Conservation (phyloP, 1,140 invertebrate species). For the Brachionus sp. region DNA sequence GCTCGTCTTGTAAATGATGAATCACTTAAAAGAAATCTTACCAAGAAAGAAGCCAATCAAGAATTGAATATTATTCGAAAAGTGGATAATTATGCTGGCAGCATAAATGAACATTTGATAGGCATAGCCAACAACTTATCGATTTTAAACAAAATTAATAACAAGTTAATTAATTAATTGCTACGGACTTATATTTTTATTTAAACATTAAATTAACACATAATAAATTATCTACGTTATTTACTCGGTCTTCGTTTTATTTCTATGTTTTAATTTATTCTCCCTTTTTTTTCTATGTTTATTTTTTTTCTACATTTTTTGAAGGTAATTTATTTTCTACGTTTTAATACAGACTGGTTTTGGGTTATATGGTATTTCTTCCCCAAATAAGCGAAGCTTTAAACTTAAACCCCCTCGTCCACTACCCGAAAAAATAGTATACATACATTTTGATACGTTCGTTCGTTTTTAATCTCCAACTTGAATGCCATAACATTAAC, state of each 20-base stretch:
- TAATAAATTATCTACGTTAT: not conserved
- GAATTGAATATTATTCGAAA: not conserved
- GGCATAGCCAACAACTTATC: not conserved
- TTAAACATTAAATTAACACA: not conserved
- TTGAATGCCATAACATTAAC: too few species aligned
- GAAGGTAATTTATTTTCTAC: not conserved
- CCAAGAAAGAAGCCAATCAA: not conserved
- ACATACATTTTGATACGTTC: too few species aligned
- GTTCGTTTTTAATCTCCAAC: too few species aligned
- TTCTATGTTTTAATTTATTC: too few species aligned
- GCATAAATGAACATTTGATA: not conserved
- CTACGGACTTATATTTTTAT: not conserved
- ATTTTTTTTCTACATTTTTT: not conserved
- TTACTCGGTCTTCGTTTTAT: not conserved
- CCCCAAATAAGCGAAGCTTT: too few species aligned
- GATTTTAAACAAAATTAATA: not conserved
- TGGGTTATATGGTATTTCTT: too few species aligned
- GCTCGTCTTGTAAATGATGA: not conserved
- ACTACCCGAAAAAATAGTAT: too few species aligned
- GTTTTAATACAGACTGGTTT: not conserved
- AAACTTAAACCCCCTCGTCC: too few species aligned
- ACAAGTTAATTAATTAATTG: not conserved
- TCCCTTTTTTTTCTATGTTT: not conserved
- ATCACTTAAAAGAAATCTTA: not conserved
- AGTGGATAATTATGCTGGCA: not conserved